Base-by-base conservation (phyloP, 2,888 invertebrate genomes). In the Helleia helle region DNA sequence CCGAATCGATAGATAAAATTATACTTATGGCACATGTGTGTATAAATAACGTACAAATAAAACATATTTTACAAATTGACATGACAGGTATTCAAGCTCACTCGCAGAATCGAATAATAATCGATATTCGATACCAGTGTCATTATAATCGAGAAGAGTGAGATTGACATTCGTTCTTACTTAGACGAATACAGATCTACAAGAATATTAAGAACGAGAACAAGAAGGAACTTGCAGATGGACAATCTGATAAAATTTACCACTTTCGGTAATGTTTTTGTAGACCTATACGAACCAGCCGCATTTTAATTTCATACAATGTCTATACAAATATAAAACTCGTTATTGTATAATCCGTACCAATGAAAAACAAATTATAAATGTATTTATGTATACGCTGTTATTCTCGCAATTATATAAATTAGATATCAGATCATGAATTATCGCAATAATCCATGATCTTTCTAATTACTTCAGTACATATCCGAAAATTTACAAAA, bases 1-100 rank as follows among this genome's bases (percentile, higher is more conserved):
- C 58, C 59, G 65, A 63, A 59, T 70, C 66, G 69, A 69, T 65
- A 71, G 71, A 69, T 55, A 62, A n/a, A 39, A 41, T 48, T 49
- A 50, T 59, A 58, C 62, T 63, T 80, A 80, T 81, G 80, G 80
- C 80, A 81, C 80, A 70, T 75, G 68, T 67, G 68, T 67, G 64
- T 64, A 66, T 67, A 65, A 62, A 62, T 66, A 66, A 62, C 56
- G 60, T 67, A 65, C 67, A 65, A 67, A 46, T 51, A 55, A 66
- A 59, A 59, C 63, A 58, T 65, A 54, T 65, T 67, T 61, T 66
- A 68, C 65, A 69, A 62, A 60, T 62, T 53, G 61, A 54, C 40
- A 51, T 48, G 42, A n/a, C 57, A 52, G 59, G 55, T 47, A 49
- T 41, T 51, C 56, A 62, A 61, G 63, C 49, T 59, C 56, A 58